These are phyloP conservation scores for Todiramphus saurophagus DNA, from an alignment of 2,113 vertebrate genomes.

Conservation along the genomic window DNA sequence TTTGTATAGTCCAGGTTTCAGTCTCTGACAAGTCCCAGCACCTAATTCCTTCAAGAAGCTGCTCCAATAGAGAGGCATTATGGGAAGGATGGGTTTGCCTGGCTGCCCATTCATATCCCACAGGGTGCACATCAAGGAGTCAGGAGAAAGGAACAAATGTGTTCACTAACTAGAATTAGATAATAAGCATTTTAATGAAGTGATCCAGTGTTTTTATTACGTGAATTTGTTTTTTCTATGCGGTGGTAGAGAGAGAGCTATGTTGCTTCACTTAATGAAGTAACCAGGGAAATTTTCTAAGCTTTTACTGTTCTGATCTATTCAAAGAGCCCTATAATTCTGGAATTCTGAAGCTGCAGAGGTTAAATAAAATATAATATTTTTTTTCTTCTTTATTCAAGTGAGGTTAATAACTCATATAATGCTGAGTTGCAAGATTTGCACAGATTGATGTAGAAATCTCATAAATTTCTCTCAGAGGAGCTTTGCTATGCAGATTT, in stretches of 20 bases:
- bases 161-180: background rate
- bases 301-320: background rate
- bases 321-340: background rate
- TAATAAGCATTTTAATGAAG: background rate
- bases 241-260: background rate
- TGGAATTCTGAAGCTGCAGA: background rate
- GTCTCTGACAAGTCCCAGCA: background rate
- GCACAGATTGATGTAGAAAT: background rate
- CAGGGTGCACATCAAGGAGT: background rate
- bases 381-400: background rate
- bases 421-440: background rate
- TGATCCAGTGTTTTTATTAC: background rate
- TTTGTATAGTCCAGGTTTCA: background rate
- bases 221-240: background rate
- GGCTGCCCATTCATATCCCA: background rate
- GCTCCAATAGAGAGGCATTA: background rate
- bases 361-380: background rate
- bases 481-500: background rate
- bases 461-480: background rate
- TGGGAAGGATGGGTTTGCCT: background rate
- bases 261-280: background rate
- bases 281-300: background rate
- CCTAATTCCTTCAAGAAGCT: background rate
- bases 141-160: background rate
- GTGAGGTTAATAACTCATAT: background rate